Conservation (phyloP, 2,888 invertebrate species). For the Tenodera sinensis region DNA sequence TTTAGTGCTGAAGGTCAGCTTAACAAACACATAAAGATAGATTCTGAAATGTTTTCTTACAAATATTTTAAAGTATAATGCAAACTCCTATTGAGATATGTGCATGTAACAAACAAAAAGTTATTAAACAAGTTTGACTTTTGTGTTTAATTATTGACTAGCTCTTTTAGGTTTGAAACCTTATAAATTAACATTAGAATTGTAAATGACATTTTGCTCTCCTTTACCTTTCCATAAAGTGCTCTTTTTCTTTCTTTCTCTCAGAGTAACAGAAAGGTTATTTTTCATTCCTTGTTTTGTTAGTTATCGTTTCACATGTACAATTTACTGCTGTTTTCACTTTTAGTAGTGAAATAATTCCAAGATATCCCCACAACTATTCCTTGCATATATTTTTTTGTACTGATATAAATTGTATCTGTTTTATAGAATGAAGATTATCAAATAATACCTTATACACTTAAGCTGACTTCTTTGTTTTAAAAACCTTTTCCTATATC, state of each 20-base stretch:
- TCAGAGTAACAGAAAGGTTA: background rate
- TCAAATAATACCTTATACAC: background rate
- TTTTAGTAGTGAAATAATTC: background rate
- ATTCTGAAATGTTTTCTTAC: background rate
- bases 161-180: background rate
- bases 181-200: background rate
- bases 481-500: background rate
- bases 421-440: background rate
- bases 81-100: background rate
- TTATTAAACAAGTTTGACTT: background rate
- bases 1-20: background rate
- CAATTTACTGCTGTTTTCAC: background rate
- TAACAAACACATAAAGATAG: background rate
- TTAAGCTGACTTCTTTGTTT: background rate
- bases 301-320: background rate
- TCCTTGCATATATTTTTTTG: background rate
- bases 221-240: background rate
- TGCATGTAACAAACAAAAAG: background rate
- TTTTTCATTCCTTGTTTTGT: background rate
- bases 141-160: background rate
- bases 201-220: background rate
- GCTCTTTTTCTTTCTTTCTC: background rate
- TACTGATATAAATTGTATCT: background rate
- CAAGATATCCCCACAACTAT: background rate
- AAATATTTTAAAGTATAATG: background rate